phyloP scores from a whole-genome alignment of 2,797 vertebrate genomes.

The Tangara arthus region DNA sequence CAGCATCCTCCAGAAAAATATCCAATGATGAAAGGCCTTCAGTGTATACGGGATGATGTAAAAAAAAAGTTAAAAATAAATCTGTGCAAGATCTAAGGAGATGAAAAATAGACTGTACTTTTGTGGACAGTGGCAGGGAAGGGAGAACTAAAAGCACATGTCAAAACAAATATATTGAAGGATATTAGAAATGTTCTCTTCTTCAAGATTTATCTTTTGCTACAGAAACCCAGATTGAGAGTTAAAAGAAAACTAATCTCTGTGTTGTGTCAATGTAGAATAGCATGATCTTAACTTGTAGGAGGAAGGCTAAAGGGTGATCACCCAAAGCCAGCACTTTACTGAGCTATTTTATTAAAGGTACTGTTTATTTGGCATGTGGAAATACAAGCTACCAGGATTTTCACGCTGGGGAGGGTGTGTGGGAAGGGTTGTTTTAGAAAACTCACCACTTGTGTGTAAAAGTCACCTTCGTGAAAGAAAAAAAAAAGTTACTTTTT shows the following conservation, averaged over 20 bases:
- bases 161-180: background rate
- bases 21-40: slow-evolving; percentile 13
- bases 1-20: background rate
- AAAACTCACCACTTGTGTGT: background rate
- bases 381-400: background rate
- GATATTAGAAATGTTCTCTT: background rate
- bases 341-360: background rate
- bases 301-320: background rate
- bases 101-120: background rate
- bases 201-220: background rate
- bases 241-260: background rate
- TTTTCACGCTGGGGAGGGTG: background rate
- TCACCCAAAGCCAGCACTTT: background rate
- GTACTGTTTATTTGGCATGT: background rate
- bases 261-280: background rate
- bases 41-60: background rate
- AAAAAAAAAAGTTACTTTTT: background rate
- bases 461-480: background rate
- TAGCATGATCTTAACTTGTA: background rate
- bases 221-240: background rate
- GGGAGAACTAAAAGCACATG: background rate
- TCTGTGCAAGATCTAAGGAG: background rate
- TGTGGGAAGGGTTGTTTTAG: background rate
- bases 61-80: background rate
- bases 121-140: background rate